Evolutionary conservation across 2,113 vertebrate species (phyloP).

Genomic region (Romanogobio albipinnatus): DNA sequence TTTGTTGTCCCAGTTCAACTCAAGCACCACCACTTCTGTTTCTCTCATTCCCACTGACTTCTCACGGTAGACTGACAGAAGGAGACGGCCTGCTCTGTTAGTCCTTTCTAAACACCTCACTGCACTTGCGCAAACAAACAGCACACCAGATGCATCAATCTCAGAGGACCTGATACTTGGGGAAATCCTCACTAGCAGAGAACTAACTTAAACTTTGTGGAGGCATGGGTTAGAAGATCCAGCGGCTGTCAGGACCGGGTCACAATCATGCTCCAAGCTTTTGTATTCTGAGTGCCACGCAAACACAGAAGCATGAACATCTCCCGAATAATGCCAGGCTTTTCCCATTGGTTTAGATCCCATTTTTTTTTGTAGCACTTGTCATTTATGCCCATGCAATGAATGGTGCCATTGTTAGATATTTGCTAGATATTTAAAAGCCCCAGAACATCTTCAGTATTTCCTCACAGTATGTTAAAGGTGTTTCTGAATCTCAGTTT

Average conservation of each 20-base stretch:
- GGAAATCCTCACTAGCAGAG: neutral
- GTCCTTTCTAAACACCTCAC: conserved; percentile 69
- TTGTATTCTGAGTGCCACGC: neutral
- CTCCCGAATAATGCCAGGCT: neutral
- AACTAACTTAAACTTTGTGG: neutral
- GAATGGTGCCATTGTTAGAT: neutral
- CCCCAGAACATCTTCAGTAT: no score
- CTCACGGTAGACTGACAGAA: conserved; percentile 54
- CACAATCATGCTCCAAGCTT: neutral
- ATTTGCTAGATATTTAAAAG: neutral
- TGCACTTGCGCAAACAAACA: conserved; percentile 52
- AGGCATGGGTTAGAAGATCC: conserved; percentile 16
- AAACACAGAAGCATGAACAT: neutral
- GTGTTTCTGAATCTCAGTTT: neutral
- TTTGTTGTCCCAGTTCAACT: neutral
- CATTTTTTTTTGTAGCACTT: neutral
- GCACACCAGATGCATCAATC: conserved; percentile 59
- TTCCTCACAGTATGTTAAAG: no score
- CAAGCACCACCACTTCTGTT: conserved; percentile 12
- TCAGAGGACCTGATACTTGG: conserved; percentile 36
- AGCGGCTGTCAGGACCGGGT: neutral
- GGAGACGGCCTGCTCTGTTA: conserved; percentile 70
- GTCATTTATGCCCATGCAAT: neutral
- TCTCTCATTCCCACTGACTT: conserved; percentile 59
- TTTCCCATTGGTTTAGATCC: neutral